phyloP scores from a whole-genome alignment of 2,797 vertebrate genomes.

The Poecilia picta region DNA sequence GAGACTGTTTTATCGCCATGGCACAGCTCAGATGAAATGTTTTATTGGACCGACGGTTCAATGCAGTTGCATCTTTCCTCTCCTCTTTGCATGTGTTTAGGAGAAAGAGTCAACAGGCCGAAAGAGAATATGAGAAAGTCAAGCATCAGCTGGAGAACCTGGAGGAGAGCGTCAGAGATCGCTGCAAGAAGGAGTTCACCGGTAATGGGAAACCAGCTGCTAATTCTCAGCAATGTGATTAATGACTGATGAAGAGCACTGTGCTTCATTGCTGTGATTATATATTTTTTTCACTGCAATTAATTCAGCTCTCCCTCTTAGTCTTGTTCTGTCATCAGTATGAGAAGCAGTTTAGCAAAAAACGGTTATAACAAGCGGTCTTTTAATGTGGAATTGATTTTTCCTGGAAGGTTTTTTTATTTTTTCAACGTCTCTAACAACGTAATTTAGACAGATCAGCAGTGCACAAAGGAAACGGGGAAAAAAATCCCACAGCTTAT shows the following conservation, averaged over 20 bases:
- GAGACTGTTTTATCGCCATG: too few relatives aligned
- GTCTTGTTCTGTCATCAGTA: conserved; percentile 49
- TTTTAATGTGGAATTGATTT: conserved; percentile 45
- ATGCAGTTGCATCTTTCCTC: background rate
- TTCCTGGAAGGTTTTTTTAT: conserved; percentile 12
- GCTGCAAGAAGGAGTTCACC: conserved; percentile 99
- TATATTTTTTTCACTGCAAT: conserved; percentile 44
- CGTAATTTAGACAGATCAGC: conserved; percentile 87
- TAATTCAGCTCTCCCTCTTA: conserved; percentile 46
- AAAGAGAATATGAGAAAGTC: conserved; percentile 97
- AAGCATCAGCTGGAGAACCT: conserved; percentile 94
- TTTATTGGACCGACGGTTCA: background rate
- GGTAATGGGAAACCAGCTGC: conserved; percentile 73
- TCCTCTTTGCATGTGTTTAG: conserved; percentile 66
- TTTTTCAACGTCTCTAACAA: conserved; percentile 35
- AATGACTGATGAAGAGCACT: background rate
- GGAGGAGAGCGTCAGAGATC: conserved; percentile 96
- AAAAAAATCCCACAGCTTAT: conserved; percentile 12
- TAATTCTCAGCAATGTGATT: conserved; percentile 1
- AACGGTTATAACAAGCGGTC: conserved; percentile 53
- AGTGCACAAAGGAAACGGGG: conserved; percentile 45
- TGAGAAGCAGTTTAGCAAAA: conserved; percentile 34
- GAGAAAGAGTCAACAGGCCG: conserved; percentile 96
- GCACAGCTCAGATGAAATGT: background rate
- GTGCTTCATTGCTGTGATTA: conserved; percentile 44